Evolutionary conservation across 2,888 invertebrate species (phyloP).

Genomic region (Trissoscelio sp.): DNA sequence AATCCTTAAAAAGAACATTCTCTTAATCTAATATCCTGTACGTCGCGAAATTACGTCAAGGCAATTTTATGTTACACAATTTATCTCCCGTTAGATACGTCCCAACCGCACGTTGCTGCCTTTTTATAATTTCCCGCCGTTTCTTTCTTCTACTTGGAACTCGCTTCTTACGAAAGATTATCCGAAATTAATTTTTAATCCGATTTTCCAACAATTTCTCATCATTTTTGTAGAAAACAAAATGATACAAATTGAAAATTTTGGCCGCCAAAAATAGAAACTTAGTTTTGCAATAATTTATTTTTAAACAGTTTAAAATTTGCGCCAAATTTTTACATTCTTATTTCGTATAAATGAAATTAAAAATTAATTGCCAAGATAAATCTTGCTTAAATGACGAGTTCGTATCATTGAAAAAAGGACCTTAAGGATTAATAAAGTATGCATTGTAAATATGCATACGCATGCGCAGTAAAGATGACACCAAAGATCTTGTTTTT

Average conservation of each 20-base stretch:
- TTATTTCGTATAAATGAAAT: too few relatives aligned
- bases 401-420: slow-evolving; percentile 22
- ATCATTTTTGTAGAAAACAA: too few relatives aligned
- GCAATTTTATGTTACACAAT: slow-evolving; percentile 39
- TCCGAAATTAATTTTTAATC: background rate
- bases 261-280: too few relatives aligned
- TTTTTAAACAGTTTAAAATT: too few relatives aligned
- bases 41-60: slow-evolving; percentile 48
- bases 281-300: too few relatives aligned
- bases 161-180: background rate
- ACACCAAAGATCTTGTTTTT: too few relatives aligned
- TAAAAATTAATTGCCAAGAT: background rate
- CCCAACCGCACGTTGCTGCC: slow-evolving; percentile 13
- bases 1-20: slow-evolving; percentile 68
- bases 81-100: slow-evolving; percentile 5
- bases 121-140: slow-evolving; percentile 35
- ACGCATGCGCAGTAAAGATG: slow-evolving; percentile 30
- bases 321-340: too few relatives aligned
- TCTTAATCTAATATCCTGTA: slow-evolving; percentile 54
- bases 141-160: background rate
- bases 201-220: background rate
- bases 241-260: too few relatives aligned
- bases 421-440: slow-evolving; percentile 9
- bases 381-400: background rate
- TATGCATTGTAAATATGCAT: slow-evolving; percentile 63